Evolutionary conservation across 2,888 invertebrate genomes (phyloP).

Genomic region (Tromatobia lineatoria): DNA sequence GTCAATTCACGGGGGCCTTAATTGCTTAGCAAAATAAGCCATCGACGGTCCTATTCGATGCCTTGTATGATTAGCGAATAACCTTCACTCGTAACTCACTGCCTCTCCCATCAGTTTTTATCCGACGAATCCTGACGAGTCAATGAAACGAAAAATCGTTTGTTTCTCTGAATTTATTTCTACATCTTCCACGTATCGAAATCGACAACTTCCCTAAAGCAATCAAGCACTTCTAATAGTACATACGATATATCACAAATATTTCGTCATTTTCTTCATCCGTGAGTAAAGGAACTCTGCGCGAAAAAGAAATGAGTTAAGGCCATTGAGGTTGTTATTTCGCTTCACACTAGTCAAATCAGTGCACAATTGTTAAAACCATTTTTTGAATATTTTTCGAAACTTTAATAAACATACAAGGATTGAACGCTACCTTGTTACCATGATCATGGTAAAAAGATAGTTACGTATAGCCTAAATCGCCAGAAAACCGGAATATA

Average conservation of each 20-base stretch:
- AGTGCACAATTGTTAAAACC: too few species aligned
- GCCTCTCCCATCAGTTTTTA: slow-evolving; percentile 1
- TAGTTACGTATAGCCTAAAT: too few species aligned
- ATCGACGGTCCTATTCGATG: background rate
- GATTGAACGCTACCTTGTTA: too few species aligned
- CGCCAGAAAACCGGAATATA: too few species aligned
- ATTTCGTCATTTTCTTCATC: background rate
- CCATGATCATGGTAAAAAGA: too few species aligned
- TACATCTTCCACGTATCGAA: background rate
- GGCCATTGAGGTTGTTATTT: too few species aligned
- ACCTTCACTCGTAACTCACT: background rate
- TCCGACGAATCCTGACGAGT: too few species aligned
- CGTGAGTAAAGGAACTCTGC: background rate
- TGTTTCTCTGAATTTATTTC: background rate
- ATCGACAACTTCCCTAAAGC: background rate
- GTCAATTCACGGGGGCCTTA: background rate
- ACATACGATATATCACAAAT: too few species aligned
- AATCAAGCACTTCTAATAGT: background rate
- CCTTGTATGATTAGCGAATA: background rate
- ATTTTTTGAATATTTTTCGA: too few species aligned
- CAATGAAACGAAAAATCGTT: background rate
- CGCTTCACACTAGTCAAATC: too few species aligned
- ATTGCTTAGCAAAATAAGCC: slow-evolving; percentile 7
- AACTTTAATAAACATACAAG: too few species aligned
- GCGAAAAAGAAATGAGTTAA: too few species aligned